A percentile compares a stretch with the other conserved stretches of the same genome.
phyloP scores from a whole-genome alignment of 2,888 invertebrate genomes.

The Drosophila neonasuta region DNA sequence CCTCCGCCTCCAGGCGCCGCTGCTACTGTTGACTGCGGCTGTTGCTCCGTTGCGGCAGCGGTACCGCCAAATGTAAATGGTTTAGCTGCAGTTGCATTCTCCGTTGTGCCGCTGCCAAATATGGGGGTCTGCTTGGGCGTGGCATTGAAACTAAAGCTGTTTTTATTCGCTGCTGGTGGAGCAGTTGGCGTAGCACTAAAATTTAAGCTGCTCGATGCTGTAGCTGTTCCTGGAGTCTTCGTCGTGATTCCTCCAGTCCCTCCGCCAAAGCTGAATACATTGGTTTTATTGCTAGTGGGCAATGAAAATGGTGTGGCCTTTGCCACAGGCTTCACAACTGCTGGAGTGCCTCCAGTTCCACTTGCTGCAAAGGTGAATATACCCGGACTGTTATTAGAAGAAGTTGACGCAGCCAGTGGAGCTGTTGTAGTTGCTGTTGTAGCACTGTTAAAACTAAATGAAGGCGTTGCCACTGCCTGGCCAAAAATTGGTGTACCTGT shows the following conservation, averaged over 20 bases:
- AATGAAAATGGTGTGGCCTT: conserved; percentile 26
- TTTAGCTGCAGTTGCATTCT: conserved; percentile 18
- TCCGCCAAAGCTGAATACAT: conserved; percentile 29
- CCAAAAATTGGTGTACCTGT: conserved; percentile 13
- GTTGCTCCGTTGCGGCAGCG: conserved; percentile 5
- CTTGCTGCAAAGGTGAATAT: conserved; percentile 35
- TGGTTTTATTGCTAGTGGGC: conserved; percentile 6
- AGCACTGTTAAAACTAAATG: conserved; percentile 3
- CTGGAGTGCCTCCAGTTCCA: neutral
- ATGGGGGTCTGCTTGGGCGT: conserved; percentile 17
- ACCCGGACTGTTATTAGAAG: conserved; percentile 11
- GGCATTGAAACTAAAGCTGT: conserved; percentile 23
- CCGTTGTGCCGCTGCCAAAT: conserved; percentile 28
- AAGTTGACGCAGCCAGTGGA: neutral
- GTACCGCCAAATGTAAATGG: conserved; percentile 49
- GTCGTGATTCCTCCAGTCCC: neutral
- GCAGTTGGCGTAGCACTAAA: conserved; percentile 19
- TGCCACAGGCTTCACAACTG: conserved; percentile 24
- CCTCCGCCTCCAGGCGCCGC: neutral
- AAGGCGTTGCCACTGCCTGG: neutral
- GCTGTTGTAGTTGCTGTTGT: neutral
- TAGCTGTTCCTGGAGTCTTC: conserved; percentile 9
- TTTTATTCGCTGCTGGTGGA: conserved; percentile 10
- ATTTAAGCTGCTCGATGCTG: conserved; percentile 7
- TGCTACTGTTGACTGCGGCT: conserved; percentile 17